These are phyloP conservation scores for Miichthys miiuy DNA, from an alignment of 2,797 vertebrate genomes.

Conservation along the genomic window DNA sequence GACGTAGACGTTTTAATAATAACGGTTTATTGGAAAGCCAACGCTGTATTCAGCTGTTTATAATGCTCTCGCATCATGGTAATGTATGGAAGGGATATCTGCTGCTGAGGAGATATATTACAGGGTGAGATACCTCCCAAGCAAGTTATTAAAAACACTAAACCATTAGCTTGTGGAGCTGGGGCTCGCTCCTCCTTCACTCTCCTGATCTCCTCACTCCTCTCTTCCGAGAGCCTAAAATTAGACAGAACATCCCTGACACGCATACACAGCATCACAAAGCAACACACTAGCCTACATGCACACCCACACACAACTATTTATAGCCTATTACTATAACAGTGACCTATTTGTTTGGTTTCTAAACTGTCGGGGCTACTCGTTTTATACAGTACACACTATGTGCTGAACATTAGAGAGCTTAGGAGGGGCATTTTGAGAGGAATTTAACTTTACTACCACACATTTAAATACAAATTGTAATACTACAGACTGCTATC, in stretches of 20 bases:
- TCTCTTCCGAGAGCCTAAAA: conserved; percentile 72
- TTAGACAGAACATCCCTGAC: conserved; percentile 74
- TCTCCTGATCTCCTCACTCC: conserved; percentile 66
- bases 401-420: conserved; percentile 28
- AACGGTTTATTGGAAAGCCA: conserved; percentile 75
- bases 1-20: conserved; percentile 74
- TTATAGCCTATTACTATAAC: conserved; percentile 76
- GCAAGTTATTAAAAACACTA: conserved; percentile 81
- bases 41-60: conserved; percentile 68
- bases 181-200: conserved; percentile 69
- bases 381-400: conserved; percentile 36
- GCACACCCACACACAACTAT: conserved; percentile 58
- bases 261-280: conserved; percentile 29
- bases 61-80: conserved; percentile 54
- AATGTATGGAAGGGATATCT: conserved; percentile 69
- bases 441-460: conserved; percentile 19
- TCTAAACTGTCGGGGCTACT: conserved; percentile 57
- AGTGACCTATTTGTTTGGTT: conserved; percentile 79
- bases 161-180: conserved; percentile 72
- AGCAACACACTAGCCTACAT: conserved; percentile 32
- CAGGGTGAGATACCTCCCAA: conserved; percentile 62
- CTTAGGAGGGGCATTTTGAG: conserved; percentile 22
- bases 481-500: conserved; percentile 15
- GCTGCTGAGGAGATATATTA: conserved; percentile 71
- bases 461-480: conserved; percentile 15